Conservation (phyloP, 1,140 invertebrate species). For the Anastrepha ludens region DNA sequence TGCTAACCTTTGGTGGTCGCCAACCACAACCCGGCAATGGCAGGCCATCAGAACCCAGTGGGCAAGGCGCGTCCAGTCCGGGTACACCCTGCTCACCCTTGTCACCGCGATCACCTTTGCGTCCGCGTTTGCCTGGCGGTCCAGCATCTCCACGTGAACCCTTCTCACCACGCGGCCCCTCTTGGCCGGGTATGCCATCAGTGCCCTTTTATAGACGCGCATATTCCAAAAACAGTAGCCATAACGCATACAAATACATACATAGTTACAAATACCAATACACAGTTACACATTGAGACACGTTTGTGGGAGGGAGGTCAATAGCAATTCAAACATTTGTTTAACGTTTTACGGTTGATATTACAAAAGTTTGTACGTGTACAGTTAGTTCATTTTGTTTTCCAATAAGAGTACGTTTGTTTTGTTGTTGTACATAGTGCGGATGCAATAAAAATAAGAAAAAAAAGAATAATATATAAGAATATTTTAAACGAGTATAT, state of each 20-base stretch:
- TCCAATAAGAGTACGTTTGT: constrained; percentile 55
- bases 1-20: constrained; percentile 87
- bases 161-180: constrained; percentile 88
- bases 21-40: constrained; percentile 96
- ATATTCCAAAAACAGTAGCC: neutral
- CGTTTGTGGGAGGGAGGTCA: constrained; percentile 51
- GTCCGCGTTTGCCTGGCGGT: constrained; percentile 89
- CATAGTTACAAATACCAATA: constrained; percentile 27
- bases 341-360: constrained; percentile 25
- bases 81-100: constrained; percentile 95
- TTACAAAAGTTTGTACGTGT: neutral
- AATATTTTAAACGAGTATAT: constrained; percentile 14
- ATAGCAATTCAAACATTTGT: constrained; percentile 14
- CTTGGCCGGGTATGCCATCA: constrained; percentile 92
- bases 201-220: constrained; percentile 81
- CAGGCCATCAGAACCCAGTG: constrained; percentile 93
- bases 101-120: constrained; percentile 91
- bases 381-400: constrained; percentile 30
- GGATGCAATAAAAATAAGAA: constrained; percentile 15
- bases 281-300: constrained; percentile 58
- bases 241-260: neutral
- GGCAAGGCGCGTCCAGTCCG: constrained; percentile 97
- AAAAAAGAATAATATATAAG: constrained; percentile 7
- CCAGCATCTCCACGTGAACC: constrained; percentile 91
- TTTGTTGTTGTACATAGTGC: constrained; percentile 33